Conservation (phyloP, 2,888 invertebrate genomes). For the Crepidodera aurea region DNA sequence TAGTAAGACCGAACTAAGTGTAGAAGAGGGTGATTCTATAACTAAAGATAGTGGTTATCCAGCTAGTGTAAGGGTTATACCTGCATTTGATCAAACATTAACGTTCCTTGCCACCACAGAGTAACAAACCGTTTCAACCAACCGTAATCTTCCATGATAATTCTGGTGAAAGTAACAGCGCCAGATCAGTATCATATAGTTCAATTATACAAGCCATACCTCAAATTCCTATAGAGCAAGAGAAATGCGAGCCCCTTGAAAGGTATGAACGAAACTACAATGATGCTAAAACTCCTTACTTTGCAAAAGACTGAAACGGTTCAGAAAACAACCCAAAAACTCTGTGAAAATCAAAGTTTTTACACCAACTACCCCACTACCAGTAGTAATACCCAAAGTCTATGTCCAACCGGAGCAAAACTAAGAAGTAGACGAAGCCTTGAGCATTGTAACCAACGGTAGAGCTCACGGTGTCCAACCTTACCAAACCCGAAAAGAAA, state of each 20-base stretch:
- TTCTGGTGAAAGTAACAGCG: slow-evolving; percentile 55
- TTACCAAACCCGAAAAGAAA: slow-evolving; percentile 51
- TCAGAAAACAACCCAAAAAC: slow-evolving; percentile 52
- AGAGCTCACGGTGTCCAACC: slow-evolving; percentile 74
- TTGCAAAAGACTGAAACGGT: slow-evolving; percentile 44
- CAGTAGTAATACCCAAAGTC: slow-evolving; percentile 50
- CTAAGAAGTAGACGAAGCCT: slow-evolving; percentile 82
- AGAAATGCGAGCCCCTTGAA: slow-evolving; percentile 46
- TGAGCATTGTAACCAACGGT: slow-evolving; percentile 80
- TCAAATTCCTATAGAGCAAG: slow-evolving; percentile 32
- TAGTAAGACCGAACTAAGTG: slow-evolving; percentile 67
- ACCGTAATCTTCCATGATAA: slow-evolving; percentile 64
- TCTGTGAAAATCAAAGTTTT: slow-evolving; percentile 52
- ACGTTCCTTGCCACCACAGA: slow-evolving; percentile 60
- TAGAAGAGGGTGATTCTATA: slow-evolving; percentile 67
- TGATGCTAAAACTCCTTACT: slow-evolving; percentile 35
- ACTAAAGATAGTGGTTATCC: slow-evolving; percentile 58
- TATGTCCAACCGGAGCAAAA: slow-evolving; percentile 72
- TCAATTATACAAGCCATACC: slow-evolving; percentile 62
- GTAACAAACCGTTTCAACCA: slow-evolving; percentile 63
- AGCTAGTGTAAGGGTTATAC: slow-evolving; percentile 47
- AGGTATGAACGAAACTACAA: slow-evolving; percentile 54
- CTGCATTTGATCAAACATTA: slow-evolving; percentile 63
- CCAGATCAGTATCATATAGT: slow-evolving; percentile 66
- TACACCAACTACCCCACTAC: slow-evolving; percentile 42